Evolutionary conservation across 2,113 vertebrate genomes (phyloP).

Genomic region (Danionella cerebrum): DNA sequence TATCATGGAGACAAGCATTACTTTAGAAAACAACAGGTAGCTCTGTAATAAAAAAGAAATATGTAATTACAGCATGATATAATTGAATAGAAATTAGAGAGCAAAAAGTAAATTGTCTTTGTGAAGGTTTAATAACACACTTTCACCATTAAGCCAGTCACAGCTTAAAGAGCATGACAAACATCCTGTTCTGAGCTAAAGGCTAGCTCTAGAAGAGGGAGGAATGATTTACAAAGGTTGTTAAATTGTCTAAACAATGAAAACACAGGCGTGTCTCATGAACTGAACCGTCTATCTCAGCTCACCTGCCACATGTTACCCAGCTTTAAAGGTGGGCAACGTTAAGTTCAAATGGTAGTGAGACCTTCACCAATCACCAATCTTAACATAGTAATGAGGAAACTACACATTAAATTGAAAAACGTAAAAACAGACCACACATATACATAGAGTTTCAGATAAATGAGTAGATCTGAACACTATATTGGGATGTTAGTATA

Average conservation of each 20-base stretch:
- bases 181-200: neutral
- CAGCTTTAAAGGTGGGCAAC: slow-evolving; percentile 29
- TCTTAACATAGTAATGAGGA: neutral
- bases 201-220: neutral
- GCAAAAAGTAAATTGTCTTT: neutral
- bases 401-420: neutral
- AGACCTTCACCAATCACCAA: neutral
- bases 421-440: neutral
- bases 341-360: too few species aligned
- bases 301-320: slow-evolving; percentile 25
- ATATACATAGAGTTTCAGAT: neutral
- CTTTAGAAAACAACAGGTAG: neutral
- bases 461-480: neutral
- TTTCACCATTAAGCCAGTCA: neutral
- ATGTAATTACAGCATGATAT: neutral
- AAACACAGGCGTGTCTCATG: slow-evolving; percentile 23
- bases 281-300: slow-evolving; percentile 10
- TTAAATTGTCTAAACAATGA: slow-evolving; percentile 30
- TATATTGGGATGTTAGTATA: too few species aligned
- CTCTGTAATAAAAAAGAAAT: neutral
- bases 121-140: neutral
- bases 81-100: neutral
- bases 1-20: neutral
- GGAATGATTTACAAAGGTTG: slow-evolving; percentile 20
- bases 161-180: neutral